phyloP scores from a whole-genome alignment of 1,140 invertebrate genomes.

The Triops longicaudatus region DNA sequence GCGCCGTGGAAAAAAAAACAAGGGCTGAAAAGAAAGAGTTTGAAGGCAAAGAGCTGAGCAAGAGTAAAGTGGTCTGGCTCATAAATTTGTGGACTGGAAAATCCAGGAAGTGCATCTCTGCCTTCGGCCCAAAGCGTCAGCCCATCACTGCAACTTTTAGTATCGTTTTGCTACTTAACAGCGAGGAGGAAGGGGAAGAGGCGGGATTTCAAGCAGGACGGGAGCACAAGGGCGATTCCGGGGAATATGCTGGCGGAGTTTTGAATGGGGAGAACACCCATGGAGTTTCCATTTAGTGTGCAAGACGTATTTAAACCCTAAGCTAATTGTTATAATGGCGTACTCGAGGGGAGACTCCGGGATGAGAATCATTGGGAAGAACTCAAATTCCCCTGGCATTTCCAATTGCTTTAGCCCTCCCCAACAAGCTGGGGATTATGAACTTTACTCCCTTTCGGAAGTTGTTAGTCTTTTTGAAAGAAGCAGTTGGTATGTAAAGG shows the following conservation, averaged over 20 bases:
- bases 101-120: constrained; percentile 10
- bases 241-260: background rate
- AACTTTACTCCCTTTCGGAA: background rate
- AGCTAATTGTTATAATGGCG: constrained; percentile 8
- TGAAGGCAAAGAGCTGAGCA: too few species aligned
- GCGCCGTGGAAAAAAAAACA: background rate
- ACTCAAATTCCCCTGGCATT: background rate
- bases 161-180: background rate
- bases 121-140: background rate
- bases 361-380: background rate
- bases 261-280: background rate
- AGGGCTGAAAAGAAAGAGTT: too few species aligned
- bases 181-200: too few species aligned
- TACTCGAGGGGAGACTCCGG: background rate
- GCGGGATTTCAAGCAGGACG: background rate
- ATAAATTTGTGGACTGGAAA: background rate
- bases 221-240: background rate
- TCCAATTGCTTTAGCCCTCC: background rate
- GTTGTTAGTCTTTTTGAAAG: background rate
- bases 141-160: background rate
- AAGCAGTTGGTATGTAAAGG: background rate
- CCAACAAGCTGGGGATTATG: background rate
- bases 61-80: background rate
- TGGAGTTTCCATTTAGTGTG: background rate
- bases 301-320: background rate